Evolutionary conservation across 2,797 vertebrate genomes (phyloP).

Genomic region (Cyprinella venusta): DNA sequence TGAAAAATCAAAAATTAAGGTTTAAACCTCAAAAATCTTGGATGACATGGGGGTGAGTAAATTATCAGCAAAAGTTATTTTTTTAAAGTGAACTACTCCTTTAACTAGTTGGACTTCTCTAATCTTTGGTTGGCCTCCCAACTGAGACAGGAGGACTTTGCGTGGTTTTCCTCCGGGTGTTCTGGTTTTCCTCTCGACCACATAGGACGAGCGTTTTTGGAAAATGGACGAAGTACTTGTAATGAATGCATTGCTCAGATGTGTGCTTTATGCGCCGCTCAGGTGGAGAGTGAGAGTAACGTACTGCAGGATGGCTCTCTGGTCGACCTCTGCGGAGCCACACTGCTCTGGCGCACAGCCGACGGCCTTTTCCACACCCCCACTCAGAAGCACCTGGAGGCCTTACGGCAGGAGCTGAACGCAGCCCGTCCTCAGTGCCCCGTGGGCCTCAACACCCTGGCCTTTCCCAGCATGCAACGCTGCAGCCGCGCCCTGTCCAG

Average conservation of each 20-base stretch:
- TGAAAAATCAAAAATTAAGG: too few species aligned
- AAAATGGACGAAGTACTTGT: neutral
- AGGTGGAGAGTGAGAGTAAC: conserved; percentile 97
- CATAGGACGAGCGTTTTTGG: neutral
- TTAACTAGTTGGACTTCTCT: neutral
- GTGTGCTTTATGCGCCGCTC: conserved; percentile 4
- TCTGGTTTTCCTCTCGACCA: neutral
- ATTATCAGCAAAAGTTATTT: too few species aligned
- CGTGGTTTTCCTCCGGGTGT: too few species aligned
- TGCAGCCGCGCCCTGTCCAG: conserved; percentile 84
- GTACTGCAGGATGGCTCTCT: conserved; percentile 94
- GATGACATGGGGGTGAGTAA: too few species aligned
- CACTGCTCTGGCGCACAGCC: conserved; percentile 94
- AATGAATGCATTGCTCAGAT: neutral
- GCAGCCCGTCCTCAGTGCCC: conserved; percentile 96
- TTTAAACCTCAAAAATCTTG: too few species aligned
- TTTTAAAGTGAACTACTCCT: too few species aligned
- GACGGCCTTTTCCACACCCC: conserved; percentile 95
- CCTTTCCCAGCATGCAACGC: conserved; percentile 95
- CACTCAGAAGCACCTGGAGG: conserved; percentile 97
- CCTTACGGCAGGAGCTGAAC: conserved; percentile 96
- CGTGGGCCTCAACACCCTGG: conserved; percentile 95
- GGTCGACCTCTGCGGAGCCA: conserved; percentile 96
- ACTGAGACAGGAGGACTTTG: neutral
- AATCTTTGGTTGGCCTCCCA: neutral